Evolutionary conservation across 2,797 vertebrate species (phyloP).

Genomic region (Eulemur rubriventer): DNA sequence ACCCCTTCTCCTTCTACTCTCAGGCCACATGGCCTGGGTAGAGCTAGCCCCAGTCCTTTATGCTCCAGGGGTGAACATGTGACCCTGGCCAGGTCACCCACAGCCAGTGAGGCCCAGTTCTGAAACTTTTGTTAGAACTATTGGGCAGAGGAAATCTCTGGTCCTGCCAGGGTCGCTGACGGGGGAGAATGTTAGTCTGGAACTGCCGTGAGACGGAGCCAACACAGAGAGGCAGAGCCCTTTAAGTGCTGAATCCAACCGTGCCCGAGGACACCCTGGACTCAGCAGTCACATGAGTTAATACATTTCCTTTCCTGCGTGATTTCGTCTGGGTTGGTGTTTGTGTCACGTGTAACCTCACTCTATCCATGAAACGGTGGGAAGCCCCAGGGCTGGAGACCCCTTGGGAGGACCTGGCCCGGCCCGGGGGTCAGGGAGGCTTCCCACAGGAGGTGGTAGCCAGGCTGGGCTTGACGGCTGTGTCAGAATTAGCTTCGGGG

Average conservation of each 20-base stretch:
- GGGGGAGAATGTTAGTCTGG: not conserved
- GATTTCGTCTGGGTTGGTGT: not conserved
- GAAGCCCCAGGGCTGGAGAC: not conserved
- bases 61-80: fast-evolving
- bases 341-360: not conserved
- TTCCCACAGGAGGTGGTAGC: not conserved
- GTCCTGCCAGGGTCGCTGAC: not conserved
- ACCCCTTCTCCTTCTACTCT: not conserved
- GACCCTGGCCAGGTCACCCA: not conserved
- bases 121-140: not conserved
- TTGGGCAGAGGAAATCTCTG: not conserved
- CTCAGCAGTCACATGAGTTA: fast-evolving
- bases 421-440: not conserved
- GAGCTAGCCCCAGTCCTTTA: not conserved
- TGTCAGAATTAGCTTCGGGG: not conserved
- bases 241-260: not conserved
- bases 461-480: fast-evolving
- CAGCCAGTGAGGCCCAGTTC: not conserved
- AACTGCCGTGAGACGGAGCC: fast-evolving
- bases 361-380: fast-evolving
- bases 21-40: not conserved
- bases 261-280: not conserved
- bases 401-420: not conserved
- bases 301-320: not conserved
- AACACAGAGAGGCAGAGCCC: not conserved